These are phyloP conservation scores for Eclectus roratus DNA, from an alignment of 2,113 vertebrate genomes.

Conservation along the genomic window DNA sequence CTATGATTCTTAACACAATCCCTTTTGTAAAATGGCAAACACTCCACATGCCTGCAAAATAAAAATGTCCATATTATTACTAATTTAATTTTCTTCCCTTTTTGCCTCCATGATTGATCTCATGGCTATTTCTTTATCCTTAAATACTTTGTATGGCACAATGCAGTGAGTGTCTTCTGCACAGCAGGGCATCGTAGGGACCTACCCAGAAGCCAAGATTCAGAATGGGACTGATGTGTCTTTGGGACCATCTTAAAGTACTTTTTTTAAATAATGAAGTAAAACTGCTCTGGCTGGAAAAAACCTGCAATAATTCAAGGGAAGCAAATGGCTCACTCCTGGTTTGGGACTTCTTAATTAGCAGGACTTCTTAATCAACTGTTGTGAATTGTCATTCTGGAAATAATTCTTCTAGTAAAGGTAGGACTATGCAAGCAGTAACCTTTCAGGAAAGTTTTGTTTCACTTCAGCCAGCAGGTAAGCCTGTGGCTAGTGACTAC, in stretches of 20 bases:
- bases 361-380: not conserved
- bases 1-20: not conserved
- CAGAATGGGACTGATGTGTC: not conserved
- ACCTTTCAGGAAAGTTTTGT: not conserved
- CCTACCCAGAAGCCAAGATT: not conserved
- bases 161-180: not conserved
- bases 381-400: not conserved
- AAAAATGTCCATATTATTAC: not conserved
- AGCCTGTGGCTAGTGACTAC: not conserved
- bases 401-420: not conserved
- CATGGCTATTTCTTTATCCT: not conserved
- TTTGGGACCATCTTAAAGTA: not conserved
- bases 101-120: not conserved
- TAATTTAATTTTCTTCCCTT: not conserved
- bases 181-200: rapidly evolving
- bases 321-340: not conserved
- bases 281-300: not conserved
- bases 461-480: not conserved
- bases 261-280: not conserved
- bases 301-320: not conserved
- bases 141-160: not conserved
- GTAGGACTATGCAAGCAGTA: not conserved
- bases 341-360: not conserved
- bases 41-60: not conserved
- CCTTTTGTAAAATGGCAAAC: not conserved